phyloP scores from a whole-genome alignment of 2,888 invertebrate genomes.

The Hydriomena furcata region DNA sequence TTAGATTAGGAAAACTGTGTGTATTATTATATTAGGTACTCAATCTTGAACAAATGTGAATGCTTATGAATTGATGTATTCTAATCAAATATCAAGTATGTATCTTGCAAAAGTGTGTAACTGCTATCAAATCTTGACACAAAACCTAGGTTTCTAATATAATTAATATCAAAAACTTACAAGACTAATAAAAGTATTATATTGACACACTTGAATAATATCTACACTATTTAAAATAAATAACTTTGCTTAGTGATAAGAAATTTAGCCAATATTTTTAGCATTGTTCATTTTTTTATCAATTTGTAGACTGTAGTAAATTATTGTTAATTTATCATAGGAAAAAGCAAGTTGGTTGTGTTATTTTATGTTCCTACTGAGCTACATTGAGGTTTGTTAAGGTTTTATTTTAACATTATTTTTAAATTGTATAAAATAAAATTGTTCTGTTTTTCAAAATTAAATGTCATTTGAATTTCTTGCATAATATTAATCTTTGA shows the following conservation, averaged over 20 bases:
- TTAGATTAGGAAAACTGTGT: background rate
- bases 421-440: background rate
- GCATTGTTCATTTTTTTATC: too few species aligned
- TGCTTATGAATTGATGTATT: background rate
- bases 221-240: too few species aligned
- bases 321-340: background rate
- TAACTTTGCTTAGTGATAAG: too few species aligned
- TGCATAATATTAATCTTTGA: background rate
- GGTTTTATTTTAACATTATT: conserved; percentile 6
- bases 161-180: too few species aligned
- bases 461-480: background rate
- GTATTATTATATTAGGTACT: background rate
- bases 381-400: background rate
- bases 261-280: too few species aligned
- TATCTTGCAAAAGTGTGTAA: background rate
- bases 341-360: conserved; percentile 10
- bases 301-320: background rate
- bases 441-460: background rate
- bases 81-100: background rate
- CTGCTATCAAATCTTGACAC: background rate
- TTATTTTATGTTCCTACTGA: conserved; percentile 10
- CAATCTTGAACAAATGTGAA: background rate
- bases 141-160: background rate
- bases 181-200: background rate
- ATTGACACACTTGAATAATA: too few species aligned